These are phyloP conservation scores for Folsomia manolachei DNA, from an alignment of 2,888 invertebrate species.

Conservation along the genomic window DNA sequence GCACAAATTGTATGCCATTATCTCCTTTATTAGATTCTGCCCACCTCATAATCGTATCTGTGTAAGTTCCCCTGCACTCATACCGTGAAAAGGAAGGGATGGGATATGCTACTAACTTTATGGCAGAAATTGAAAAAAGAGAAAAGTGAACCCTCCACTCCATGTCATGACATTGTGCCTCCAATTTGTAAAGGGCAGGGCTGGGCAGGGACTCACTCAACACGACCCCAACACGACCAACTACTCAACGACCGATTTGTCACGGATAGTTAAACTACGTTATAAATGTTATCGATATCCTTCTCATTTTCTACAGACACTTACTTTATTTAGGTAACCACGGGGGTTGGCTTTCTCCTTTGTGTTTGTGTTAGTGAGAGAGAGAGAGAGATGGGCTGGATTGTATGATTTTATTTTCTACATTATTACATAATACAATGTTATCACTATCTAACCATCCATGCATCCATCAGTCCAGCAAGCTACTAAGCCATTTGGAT, in stretches of 20 bases:
- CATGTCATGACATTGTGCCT: not conserved
- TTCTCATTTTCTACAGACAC: not conserved
- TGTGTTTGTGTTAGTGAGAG: not conserved
- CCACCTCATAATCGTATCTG: not conserved
- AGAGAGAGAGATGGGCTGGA: no score
- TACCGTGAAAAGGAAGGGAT: no score
- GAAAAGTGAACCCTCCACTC: not conserved
- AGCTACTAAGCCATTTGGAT: no score
- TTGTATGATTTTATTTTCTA: no score
- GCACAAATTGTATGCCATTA: slow-evolving; percentile 18
- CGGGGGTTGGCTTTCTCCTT: slow-evolving; percentile 16
- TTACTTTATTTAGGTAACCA: not conserved
- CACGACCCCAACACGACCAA: slow-evolving; percentile 22
- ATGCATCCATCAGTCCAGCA: not conserved
- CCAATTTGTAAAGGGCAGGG: slow-evolving; percentile 13
- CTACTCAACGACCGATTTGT: slow-evolving; percentile 33
- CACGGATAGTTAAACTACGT: slow-evolving; percentile 39
- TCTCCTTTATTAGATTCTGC: not conserved
- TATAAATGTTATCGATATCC: slow-evolving; percentile 29
- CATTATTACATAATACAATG: not conserved
- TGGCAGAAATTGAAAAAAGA: no score
- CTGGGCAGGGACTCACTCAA: no score
- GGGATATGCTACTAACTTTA: no score
- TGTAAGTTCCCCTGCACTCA: no score
- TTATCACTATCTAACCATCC: not conserved